phyloP scores from a whole-genome alignment of 2,113 vertebrate species.

The Neodon shergylaensis region DNA sequence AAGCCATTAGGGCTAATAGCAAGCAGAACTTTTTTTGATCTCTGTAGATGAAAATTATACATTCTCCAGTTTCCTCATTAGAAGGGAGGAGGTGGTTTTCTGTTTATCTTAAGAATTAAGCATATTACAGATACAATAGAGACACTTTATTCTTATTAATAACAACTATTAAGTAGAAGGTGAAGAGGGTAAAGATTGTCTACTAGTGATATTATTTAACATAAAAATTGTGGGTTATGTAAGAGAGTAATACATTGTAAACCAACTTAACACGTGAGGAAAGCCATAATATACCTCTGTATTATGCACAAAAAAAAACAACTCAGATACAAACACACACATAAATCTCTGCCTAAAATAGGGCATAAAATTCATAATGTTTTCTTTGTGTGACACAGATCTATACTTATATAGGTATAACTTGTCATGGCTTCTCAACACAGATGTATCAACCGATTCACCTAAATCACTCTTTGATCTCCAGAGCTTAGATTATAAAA shows the following conservation, averaged over 20 bases:
- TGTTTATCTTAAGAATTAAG: conserved; percentile 77
- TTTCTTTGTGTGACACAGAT: conserved; percentile 83
- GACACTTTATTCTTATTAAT: conserved; percentile 67
- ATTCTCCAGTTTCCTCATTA: conserved; percentile 66
- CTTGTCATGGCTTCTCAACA: conserved; percentile 82
- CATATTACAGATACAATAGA: conserved; percentile 73
- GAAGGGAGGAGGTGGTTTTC: conserved; percentile 59
- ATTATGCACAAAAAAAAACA: conserved; percentile 59
- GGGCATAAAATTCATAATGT: conserved; percentile 80
- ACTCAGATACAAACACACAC: conserved; percentile 67
- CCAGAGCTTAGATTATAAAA: conserved; percentile 79
- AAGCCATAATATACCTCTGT: conserved; percentile 55
- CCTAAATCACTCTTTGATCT: conserved; percentile 79
- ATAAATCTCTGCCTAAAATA: conserved; percentile 77
- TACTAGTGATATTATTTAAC: conserved; percentile 70
- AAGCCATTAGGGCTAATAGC: conserved; percentile 77
- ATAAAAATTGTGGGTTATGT: conserved; percentile 79
- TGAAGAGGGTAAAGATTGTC: conserved; percentile 59
- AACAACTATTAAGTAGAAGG: conserved; percentile 65
- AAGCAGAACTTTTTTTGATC: conserved; percentile 76
- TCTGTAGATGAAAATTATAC: conserved; percentile 72
- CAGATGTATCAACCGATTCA: conserved; percentile 81
- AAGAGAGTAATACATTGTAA: conserved; percentile 65
- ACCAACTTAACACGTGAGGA: conserved; percentile 71
- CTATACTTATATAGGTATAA: conserved; percentile 82